phyloP scores from a whole-genome alignment of 2,113 vertebrate species.

The Halichoerus grypus region DNA sequence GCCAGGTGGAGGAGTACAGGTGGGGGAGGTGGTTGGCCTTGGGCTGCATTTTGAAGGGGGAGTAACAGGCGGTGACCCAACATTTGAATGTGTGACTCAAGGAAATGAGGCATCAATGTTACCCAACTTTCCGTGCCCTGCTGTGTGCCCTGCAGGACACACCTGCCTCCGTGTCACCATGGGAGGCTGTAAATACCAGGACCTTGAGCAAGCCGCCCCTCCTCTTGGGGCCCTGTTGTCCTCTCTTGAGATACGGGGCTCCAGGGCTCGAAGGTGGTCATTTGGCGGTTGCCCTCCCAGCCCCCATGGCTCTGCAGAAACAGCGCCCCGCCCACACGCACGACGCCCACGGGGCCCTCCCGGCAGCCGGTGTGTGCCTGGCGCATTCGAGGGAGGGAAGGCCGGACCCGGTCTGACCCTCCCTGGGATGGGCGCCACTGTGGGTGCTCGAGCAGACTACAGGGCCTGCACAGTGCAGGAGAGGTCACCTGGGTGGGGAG shows the following conservation, averaged over 20 bases:
- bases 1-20: not conserved
- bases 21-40: not conserved
- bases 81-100: fast-evolving
- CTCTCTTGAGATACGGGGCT: not conserved
- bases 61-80: too few species aligned
- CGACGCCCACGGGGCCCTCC: not conserved
- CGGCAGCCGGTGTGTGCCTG: not conserved
- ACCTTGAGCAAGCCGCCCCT: fast-evolving
- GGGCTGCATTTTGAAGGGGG: not conserved
- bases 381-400: not conserved
- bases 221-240: fast-evolving
- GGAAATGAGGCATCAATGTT: not conserved
- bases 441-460: not conserved
- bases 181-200: not conserved
- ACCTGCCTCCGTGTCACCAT: fast-evolving
- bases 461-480: not conserved
- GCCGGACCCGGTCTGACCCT: not conserved
- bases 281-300: fast-evolving
- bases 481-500: not conserved
- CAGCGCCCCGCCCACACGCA: not conserved
- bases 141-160: fast-evolving
- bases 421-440: not conserved
- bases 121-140: too few species aligned
- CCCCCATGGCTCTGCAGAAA: not conserved
- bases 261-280: not conserved